Evolutionary conservation across 2,888 invertebrate genomes (phyloP).

Genomic region (Drosophila meridiana): DNA sequence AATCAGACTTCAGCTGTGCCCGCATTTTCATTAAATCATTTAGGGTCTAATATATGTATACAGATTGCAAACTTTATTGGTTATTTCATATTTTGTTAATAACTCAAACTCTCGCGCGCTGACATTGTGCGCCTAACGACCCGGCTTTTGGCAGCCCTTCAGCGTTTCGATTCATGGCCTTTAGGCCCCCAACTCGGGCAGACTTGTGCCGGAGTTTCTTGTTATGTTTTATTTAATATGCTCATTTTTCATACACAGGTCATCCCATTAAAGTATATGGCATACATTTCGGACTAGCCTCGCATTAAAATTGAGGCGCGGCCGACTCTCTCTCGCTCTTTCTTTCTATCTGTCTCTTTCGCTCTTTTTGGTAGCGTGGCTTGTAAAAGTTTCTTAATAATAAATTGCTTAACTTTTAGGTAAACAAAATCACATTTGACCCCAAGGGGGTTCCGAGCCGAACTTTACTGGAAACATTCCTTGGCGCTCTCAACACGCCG

Average conservation of each 20-base stretch:
- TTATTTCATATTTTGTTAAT: constrained; percentile 14
- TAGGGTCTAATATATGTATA: constrained; percentile 4
- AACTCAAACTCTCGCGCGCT: constrained; percentile 2
- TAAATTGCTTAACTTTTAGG: constrained; percentile 77
- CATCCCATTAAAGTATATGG: constrained; percentile 35
- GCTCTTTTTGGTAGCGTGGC: constrained; percentile 22
- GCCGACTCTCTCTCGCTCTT: constrained; percentile 3
- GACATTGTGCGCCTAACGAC: constrained; percentile 19
- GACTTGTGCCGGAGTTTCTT: constrained; percentile 29
- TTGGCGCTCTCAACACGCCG: constrained; percentile 54
- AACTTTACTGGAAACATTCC: constrained; percentile 23
- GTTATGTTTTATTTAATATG: constrained; percentile 63
- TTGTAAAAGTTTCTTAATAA: constrained; percentile 75
- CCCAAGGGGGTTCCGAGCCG: constrained; percentile 5
- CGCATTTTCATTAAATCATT: background rate
- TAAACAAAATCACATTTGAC: constrained; percentile 70
- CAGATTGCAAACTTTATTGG: constrained; percentile 13
- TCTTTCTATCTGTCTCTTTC: background rate
- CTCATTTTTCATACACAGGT: constrained; percentile 62
- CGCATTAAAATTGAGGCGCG: constrained; percentile 32
- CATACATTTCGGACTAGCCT: constrained; percentile 21
- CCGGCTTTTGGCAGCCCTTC: constrained; percentile 31
- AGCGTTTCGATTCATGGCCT: constrained; percentile 10
- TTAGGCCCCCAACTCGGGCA: constrained; percentile 1
- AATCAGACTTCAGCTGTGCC: background rate